Conservation (phyloP, 2,113 vertebrate genomes). For the Rhipidura dahli region DNA sequence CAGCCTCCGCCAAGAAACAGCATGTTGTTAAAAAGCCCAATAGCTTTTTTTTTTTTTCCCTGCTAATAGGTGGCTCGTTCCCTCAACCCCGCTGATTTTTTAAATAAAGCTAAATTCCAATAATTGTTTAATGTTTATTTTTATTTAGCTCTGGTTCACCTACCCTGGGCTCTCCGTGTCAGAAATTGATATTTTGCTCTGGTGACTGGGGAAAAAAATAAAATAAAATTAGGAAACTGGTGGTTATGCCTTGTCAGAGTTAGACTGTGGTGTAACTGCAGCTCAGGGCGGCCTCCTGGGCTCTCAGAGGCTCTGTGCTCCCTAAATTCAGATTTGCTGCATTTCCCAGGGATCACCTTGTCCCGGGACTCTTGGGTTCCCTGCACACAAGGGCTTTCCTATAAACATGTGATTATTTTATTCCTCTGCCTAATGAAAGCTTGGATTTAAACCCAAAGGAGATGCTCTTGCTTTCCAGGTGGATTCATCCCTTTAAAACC, state of each 20-base stretch:
- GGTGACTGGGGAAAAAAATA: background rate
- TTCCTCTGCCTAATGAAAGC: background rate
- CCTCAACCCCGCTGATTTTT: constrained; percentile 75
- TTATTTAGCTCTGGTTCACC: constrained; percentile 78
- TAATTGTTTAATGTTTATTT: constrained; percentile 84
- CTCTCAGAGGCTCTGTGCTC: background rate
- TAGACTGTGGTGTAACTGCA: fast-evolving
- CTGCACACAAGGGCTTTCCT: background rate
- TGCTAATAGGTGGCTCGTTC: constrained; percentile 73
- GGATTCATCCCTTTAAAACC: background rate
- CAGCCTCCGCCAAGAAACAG: constrained; percentile 72
- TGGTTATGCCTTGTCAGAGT: background rate
- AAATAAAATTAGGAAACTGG: background rate
- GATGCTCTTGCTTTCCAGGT: background rate
- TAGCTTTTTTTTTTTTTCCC: constrained; percentile 50
- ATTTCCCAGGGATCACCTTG: background rate
- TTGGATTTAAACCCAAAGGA: background rate
- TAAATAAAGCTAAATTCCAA: constrained; percentile 79
- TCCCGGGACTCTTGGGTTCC: background rate
- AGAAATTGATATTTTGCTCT: constrained; percentile 70
- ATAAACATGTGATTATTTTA: fast-evolving
- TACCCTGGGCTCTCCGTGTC: constrained; percentile 49
- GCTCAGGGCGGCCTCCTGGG: fast-evolving
- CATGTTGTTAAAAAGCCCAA: constrained; percentile 71
- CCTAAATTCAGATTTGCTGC: background rate